Base-by-base conservation (phyloP, 2,797 vertebrate genomes). In the Myotis vivesi region DNA sequence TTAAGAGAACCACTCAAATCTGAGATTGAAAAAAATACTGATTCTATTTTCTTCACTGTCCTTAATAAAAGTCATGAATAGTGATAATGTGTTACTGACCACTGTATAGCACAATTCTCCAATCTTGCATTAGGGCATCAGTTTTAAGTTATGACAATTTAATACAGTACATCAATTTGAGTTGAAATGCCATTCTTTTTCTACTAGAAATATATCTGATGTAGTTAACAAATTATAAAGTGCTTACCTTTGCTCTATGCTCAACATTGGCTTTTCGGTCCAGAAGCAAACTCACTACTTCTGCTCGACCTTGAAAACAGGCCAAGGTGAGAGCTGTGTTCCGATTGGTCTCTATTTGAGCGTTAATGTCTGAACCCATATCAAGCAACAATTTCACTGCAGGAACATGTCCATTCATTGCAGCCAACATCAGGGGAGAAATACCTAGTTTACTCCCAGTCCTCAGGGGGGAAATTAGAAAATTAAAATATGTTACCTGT, bases 311-410 rank as follows among this genome's bases (percentile, higher is more conserved):
- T 96, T 99, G 99, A 98, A 99, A 99, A 97, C 99, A 99, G 96
- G 99, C 99, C 90, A 99, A 97, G 38, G 99, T 99, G 57, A 99
- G 98, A 76, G 99, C 99, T 7, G 99, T 99, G 97, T 99, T 99
- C 97, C 99, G 98, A 98, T 99, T 99, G 97, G 99, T 99, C 98
- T 99, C 99, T 83, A 99, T 99, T 94, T 99, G 99, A 94, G 99
- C 99, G 0, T 99, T 99, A 97, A 99, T 99, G 96, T 99, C 99
- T 0, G 99, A 99, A 93, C 99, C 99, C 99, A 99, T 99, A 96
- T 99, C 99, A 72, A 99, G 98, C 97, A 99, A 97, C 97, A 99
- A 98, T 97, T 99, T 99, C 97, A 99, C 99, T 6, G 99, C 99
- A 44, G 99, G 99, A 53, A 99, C 99, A 0, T 99, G 99, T 69